Base-by-base conservation (phyloP, 2,797 vertebrate genomes). In the Enoplosus armatus region DNA sequence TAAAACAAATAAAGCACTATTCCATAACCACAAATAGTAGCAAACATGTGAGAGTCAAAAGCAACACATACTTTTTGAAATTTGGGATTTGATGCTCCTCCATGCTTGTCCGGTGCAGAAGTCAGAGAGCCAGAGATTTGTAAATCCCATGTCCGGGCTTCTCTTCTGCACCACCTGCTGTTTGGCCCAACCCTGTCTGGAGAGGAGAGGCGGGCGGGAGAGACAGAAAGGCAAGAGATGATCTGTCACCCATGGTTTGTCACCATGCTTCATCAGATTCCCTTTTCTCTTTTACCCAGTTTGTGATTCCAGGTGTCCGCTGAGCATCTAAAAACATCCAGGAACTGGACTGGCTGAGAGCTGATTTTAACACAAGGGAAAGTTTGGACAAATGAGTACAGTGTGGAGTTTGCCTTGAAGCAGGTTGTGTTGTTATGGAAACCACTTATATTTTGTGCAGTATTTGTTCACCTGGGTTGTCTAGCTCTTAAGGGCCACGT, bases 161-260 rank as follows among this genome's bases (percentile, higher is more conserved):
- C 89, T 84, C 90, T 84, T 89, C 85, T 90, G 91, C 90, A 91
- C 94, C 95, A 95, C 95, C 95, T 95, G 93, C 95, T 93, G 94
- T 93, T 92, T 92, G 86, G 88, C 89, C 92, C 89, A 92, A 65
- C 94, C 91, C 89, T 89, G 85, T 82, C 84, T 88, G 78, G 54
- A 76, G 76, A 83, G 72, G 81, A 86, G 88, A 84, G 85, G 82
- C 82, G 85, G 87, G 88, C 3, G 80, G 83, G 70, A 80, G 86
- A 85, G 83, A 70, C 75, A 73, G 72, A 63, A 43, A 85, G 63
- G 71, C 80, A 72, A 61, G 78, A 76, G 84, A 77, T 82, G 82
- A 86, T 83, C 89, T 77, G 83, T 89, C 87, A 84, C 54, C 61
- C 68, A 10, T 58, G 80, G 63, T 80, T 78, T 80, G 73, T 85